phyloP scores from a whole-genome alignment of 2,113 vertebrate species.

The Pantherophis guttatus region DNA sequence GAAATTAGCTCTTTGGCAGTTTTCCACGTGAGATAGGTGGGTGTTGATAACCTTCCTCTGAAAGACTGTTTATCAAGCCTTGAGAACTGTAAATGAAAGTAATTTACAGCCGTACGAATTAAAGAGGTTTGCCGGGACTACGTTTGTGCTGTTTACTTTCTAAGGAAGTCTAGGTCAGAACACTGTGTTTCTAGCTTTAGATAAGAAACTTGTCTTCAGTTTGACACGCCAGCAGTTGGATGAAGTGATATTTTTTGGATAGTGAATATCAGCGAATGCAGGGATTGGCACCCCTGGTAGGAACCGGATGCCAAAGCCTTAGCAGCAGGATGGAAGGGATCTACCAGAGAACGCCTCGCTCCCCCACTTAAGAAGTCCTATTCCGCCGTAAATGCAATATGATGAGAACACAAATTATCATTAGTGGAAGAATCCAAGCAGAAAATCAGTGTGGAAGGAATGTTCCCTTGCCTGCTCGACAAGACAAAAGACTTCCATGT shows the following conservation, averaged over 20 bases:
- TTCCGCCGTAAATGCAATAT: slow-evolving; percentile 58
- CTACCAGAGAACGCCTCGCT: slow-evolving; percentile 14
- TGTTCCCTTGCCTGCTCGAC: slow-evolving; percentile 48
- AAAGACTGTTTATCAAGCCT: too few species aligned
- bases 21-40: too few species aligned
- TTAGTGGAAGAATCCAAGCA: slow-evolving; percentile 64
- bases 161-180: too few species aligned
- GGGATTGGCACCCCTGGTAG: neutral
- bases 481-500: slow-evolving; percentile 63
- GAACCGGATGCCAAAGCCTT: neutral
- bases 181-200: neutral
- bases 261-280: neutral
- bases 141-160: too few species aligned
- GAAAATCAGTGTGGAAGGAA: slow-evolving; percentile 70
- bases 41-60: too few species aligned
- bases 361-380: slow-evolving; percentile 57
- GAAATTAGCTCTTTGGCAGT: too few species aligned
- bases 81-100: too few species aligned
- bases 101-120: too few species aligned
- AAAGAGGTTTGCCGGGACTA: too few species aligned
- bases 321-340: slow-evolving; percentile 25
- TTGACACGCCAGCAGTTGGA: slow-evolving; percentile 45
- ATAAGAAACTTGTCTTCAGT: neutral
- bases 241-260: slow-evolving; percentile 28
- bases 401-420: slow-evolving; percentile 72